Evolutionary conservation across 2,797 vertebrate genomes (phyloP), one percentile per base, ranked within the genome.

Genomic region (Clarias laeviceps): DNA sequence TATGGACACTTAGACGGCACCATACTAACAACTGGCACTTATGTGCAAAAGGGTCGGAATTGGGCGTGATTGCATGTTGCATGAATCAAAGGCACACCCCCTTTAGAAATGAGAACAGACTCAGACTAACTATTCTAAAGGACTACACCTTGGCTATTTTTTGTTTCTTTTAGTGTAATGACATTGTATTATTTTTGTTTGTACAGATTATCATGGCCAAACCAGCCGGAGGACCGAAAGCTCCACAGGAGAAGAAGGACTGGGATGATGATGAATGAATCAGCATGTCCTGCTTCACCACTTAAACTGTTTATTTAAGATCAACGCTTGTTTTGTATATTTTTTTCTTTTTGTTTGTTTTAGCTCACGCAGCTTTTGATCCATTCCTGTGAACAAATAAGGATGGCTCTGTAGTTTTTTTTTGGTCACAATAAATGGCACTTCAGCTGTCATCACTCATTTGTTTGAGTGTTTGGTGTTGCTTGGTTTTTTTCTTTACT

Each of bases 241-340:
- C 98, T 91, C 98, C 98, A 4, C 96, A 96, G 90, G 97, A 95
- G 89, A 99, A 94, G 92, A 98, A 98, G 85, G 96, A 98, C 90
- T 98, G 98, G 91, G 98, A 99, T 40, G 97, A 98, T 29, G 98
- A 99, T 29, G 98, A 99, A 5, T 99, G 93, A 99, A 85, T 20
- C 8, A 34, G 3, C 4, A 6, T 80, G 45, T 54, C 61, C 17
- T 82, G 9, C 17, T 72, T 83, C 27, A 57, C 69, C 12, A 45
- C 73, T 79, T 81, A 54, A 85, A 72, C 77, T 82, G 86, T 87
- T 88, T 88, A 90, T 90, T 90, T 89, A 90, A 90, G 70, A 87
- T 62, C 74, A 66, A 72, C 65, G 59, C 68, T n/a, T 66, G 3
- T 86, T 81, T 88, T 87, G 73, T 84, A 81, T 59, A 14, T 54